Evolutionary conservation across 2,113 vertebrate species (phyloP).

Genomic region (Rousettus leschenaultii): DNA sequence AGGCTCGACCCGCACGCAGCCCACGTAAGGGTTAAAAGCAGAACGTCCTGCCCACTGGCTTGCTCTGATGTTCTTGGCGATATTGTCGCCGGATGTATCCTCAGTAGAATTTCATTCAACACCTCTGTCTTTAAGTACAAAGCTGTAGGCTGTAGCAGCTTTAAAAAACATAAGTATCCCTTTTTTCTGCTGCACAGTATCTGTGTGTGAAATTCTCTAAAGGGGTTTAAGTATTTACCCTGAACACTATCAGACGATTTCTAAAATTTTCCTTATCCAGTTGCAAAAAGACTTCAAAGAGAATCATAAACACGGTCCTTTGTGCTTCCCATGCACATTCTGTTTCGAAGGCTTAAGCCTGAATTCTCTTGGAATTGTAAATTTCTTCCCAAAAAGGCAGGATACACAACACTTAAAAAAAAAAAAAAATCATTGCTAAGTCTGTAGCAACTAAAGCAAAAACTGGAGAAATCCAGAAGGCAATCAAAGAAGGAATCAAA

Average conservation of each 20-base stretch:
- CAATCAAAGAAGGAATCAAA: background rate
- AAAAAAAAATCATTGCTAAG: background rate
- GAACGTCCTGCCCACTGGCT: slow-evolving; percentile 84
- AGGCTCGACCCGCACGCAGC: slow-evolving; percentile 62
- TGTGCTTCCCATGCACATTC: slow-evolving; percentile 83
- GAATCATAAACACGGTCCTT: slow-evolving; percentile 92
- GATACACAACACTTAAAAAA: slow-evolving; percentile 14
- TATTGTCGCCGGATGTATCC: slow-evolving; percentile 94
- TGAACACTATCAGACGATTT: slow-evolving; percentile 94
- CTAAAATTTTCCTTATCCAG: slow-evolving; percentile 98
- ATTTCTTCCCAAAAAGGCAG: slow-evolving; percentile 75
- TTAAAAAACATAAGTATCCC: slow-evolving; percentile 95
- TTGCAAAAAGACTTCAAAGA: slow-evolving; percentile 98
- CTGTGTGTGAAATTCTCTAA: slow-evolving; percentile 98
- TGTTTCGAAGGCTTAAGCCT: slow-evolving; percentile 83
- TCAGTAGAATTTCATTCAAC: slow-evolving; percentile 95
- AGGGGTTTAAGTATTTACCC: slow-evolving; percentile 99
- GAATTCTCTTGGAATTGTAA: slow-evolving; percentile 83
- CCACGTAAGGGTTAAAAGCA: slow-evolving; percentile 82
- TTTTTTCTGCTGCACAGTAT: slow-evolving; percentile 92
- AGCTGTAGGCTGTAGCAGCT: slow-evolving; percentile 93
- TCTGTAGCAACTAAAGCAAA: slow-evolving; percentile 26
- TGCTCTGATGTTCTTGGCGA: slow-evolving; percentile 89
- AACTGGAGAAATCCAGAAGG: slow-evolving; percentile 53
- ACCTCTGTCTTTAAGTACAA: slow-evolving; percentile 96